Evolutionary conservation across 2,888 invertebrate species (phyloP), one percentile per base, ranked within the genome.

Genomic region (Drosophila glabriapex): DNA sequence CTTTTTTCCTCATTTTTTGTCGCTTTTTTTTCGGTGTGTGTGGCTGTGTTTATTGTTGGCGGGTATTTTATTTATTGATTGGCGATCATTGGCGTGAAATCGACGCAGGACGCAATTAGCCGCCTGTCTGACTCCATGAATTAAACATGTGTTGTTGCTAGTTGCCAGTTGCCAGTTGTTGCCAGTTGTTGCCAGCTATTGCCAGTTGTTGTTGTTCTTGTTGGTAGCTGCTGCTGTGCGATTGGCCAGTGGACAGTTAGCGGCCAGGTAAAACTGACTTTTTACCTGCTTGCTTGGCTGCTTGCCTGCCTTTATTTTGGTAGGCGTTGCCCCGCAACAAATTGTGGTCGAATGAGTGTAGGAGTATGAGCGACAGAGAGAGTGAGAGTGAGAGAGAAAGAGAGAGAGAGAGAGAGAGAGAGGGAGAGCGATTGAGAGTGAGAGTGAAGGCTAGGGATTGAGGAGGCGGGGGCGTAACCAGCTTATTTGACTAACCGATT

Each of bases 71-170:
- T 84, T 89, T 86, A 86, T 85, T 89, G 89, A 86, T 87, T 88
- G 86, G 82, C 83, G 76, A 77, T 83, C 83, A 83, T 77, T 76
- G 84, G 83, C 83, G 82, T 84, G 84, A 84, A 84, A 84, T 84
- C 66, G 82, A 83, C 68, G 68, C 87, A 72, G 76, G 83, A 78
- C 79, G 79, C 80, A 80, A 80, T 80, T 80, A 80, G 78, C 74
- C 74, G 78, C 79, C 72, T 76, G 80, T 77, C 68, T 76, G 80
- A 35, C 69, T 64, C 39, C 52, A 79, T 80, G 80, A 73, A 79
- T 76, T 68, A 77, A 80, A 80, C 80, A 81, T 80, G 75, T 80
- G 80, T 71, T 68, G 56, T 29, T 67, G 70, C 46, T 28, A 49
- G 58, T 61, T 71, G 55, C 37, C 10, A n/a, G 54, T 59, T 19